Evolutionary conservation across 1,140 invertebrate genomes (phyloP).

Genomic region (Panagrolaimus sp.): DNA sequence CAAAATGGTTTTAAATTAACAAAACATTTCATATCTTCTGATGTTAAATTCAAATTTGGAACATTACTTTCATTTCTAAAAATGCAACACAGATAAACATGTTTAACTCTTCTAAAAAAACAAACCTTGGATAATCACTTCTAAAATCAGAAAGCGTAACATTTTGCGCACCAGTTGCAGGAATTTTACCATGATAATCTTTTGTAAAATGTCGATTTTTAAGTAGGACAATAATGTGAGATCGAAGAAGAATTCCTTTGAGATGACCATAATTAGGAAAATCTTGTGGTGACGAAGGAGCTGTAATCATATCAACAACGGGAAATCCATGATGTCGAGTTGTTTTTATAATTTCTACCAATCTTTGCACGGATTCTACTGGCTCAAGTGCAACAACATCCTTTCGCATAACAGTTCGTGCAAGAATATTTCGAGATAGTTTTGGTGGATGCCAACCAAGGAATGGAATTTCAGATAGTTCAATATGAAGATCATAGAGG

Average conservation of each 20-base stretch:
- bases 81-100: constrained; percentile 49
- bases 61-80: constrained; percentile 25
- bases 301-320: constrained; percentile 53
- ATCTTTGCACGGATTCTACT: constrained; percentile 27
- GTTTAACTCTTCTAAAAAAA: constrained; percentile 72
- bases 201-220: constrained; percentile 77
- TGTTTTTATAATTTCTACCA: constrained; percentile 36
- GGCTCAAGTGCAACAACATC: constrained; percentile 51
- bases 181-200: constrained; percentile 62
- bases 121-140: constrained; percentile 79
- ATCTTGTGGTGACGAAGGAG: constrained; percentile 20
- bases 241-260: constrained; percentile 77
- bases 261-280: constrained; percentile 67
- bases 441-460: constrained; percentile 86
- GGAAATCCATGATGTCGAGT: constrained; percentile 54
- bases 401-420: constrained; percentile 53
- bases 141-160: constrained; percentile 75
- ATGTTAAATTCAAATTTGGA: constrained; percentile 29
- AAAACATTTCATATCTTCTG: constrained; percentile 39
- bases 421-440: constrained; percentile 71
- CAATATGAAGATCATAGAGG: constrained; percentile 90
- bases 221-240: constrained; percentile 79
- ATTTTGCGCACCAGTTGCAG: constrained; percentile 63
- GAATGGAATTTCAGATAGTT: constrained; percentile 78
- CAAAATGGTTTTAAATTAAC: constrained; percentile 46